A percentile compares a stretch with the other conserved stretches of the same genome.
These are phyloP conservation scores for Marmota monax DNA, from an alignment of 2,113 vertebrate species.

Conservation along the genomic window DNA sequence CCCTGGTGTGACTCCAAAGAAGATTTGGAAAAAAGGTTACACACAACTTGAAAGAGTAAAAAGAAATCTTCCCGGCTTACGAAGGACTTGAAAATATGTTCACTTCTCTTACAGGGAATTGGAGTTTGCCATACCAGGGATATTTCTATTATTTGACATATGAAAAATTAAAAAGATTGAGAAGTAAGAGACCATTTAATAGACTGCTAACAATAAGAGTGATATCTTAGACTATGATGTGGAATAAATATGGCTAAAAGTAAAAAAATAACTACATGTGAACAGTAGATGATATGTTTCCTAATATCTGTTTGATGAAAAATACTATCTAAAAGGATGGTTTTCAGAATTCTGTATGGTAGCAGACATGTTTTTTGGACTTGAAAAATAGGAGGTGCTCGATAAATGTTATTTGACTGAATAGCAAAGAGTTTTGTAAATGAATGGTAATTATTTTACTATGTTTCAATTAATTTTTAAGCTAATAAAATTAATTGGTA, in stretches of 20 bases:
- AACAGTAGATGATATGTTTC: too few species aligned
- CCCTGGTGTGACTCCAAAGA: not conserved
- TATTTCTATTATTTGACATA: conserved; percentile 57
- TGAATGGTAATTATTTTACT: too few species aligned
- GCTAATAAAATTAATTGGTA: too few species aligned
- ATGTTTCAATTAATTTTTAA: too few species aligned
- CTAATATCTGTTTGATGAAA: too few species aligned
- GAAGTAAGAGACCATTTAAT: not conserved
- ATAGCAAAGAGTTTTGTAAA: too few species aligned
- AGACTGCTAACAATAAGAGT: not conserved
- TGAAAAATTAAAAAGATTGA: conserved; percentile 32
- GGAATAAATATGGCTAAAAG: not conserved
- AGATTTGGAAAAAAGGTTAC: conserved; percentile 28
- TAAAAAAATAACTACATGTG: not conserved
- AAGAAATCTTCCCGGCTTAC: conserved; percentile 42
- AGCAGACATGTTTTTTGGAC: too few species aligned
- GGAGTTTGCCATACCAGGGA: not conserved
- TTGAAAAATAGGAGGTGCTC: too few species aligned
- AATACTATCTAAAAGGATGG: too few species aligned
- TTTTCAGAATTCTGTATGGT: too few species aligned
- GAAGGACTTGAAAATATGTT: conserved; percentile 55
- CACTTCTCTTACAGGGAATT: conserved; percentile 33
- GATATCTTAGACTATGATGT: not conserved
- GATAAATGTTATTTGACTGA: too few species aligned
- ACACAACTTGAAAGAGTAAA: conserved; percentile 27